Conservation (phyloP, 2,797 vertebrate species). For the Pterois miles region DNA sequence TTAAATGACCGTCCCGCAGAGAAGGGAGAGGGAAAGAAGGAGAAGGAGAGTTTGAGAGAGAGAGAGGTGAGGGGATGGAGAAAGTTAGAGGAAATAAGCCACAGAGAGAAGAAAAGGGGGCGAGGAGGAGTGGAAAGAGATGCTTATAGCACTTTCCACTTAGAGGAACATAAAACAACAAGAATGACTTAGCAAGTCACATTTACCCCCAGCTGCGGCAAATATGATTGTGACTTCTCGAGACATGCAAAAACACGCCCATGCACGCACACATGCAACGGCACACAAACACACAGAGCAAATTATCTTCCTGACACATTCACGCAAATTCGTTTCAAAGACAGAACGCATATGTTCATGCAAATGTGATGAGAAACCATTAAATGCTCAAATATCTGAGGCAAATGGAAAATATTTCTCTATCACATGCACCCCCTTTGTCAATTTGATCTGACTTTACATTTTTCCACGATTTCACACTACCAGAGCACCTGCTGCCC, state of each 20-base stretch:
- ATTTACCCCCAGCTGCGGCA: conserved; percentile 80
- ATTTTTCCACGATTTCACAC: conserved; percentile 33
- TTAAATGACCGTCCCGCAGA: conserved; percentile 81
- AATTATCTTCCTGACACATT: conserved; percentile 83
- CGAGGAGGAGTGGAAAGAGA: conserved; percentile 37
- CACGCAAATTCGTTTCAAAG: conserved; percentile 79
- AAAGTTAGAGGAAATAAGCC: conserved; percentile 58
- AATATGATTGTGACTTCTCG: conserved; percentile 73
- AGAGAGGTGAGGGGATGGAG: conserved; percentile 56
- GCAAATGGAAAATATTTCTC: conserved; percentile 61
- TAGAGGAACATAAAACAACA: conserved; percentile 62
- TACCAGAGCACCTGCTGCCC: conserved; percentile 33
- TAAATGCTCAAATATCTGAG: conserved; percentile 74
- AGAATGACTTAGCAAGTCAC: conserved; percentile 77
- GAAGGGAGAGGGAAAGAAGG: conserved; percentile 52
- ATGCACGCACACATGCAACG: conserved; percentile 45
- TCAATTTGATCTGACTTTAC: conserved; percentile 38
- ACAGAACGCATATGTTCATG: conserved; percentile 83
- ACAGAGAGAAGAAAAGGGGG: conserved; percentile 29
- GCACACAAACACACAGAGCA: conserved; percentile 67
- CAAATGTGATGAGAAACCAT: conserved; percentile 80
- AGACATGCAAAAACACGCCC: conserved; percentile 38
- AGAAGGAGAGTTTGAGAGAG: conserved; percentile 43
- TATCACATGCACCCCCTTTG: conserved; percentile 45
- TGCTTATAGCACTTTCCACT: conserved; percentile 20